Conservation (phyloP, 2,113 vertebrate species). For the Tyto alba region DNA sequence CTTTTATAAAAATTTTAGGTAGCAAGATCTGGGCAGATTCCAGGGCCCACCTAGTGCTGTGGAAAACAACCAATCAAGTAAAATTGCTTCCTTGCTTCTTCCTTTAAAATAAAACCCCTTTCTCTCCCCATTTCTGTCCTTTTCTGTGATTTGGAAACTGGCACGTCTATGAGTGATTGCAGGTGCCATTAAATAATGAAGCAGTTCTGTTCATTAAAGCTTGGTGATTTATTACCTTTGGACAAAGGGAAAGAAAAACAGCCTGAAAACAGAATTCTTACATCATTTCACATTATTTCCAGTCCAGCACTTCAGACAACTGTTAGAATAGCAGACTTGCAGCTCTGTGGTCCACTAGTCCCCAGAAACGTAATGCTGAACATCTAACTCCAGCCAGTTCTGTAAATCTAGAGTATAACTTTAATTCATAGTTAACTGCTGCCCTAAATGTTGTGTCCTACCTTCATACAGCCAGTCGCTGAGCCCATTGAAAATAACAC, state of each 20-base stretch:
- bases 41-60: neutral
- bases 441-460: conserved; percentile 50
- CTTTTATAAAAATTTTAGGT: neutral
- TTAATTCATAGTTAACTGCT: neutral
- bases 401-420: neutral
- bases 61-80: neutral
- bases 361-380: neutral
- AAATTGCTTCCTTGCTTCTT: neutral
- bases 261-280: neutral
- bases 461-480: conserved; percentile 98
- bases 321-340: neutral
- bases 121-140: neutral
- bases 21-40: neutral
- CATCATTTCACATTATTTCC: conserved; percentile 17
- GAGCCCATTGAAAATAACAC: conserved; percentile 94
- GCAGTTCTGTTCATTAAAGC: conserved; percentile 14
- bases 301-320: neutral
- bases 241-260: neutral
- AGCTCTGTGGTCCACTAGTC: neutral
- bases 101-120: neutral
- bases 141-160: neutral
- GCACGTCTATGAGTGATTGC: neutral
- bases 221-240: conserved; percentile 39
- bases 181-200: conserved; percentile 5
- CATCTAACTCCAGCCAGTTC: neutral